Evolutionary conservation across 2,888 invertebrate genomes (phyloP).

Genomic region (Prosopocoilus inquinatus): DNA sequence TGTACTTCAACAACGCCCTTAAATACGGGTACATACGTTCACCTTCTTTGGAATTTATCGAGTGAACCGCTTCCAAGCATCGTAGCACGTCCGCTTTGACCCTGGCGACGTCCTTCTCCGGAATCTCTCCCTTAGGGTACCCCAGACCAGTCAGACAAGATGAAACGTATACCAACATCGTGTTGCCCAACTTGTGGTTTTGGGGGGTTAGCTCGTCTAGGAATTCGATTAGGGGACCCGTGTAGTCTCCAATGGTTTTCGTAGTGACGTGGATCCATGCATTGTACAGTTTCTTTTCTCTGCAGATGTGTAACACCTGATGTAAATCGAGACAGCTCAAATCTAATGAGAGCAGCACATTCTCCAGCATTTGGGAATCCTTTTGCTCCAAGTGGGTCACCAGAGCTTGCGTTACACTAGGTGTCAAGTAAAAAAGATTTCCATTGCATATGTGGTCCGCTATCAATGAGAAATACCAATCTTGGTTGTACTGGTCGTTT

Average conservation of each 20-base stretch:
- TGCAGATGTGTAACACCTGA: constrained; percentile 58
- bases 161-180: constrained; percentile 80
- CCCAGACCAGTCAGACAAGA: constrained; percentile 85
- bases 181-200: constrained; percentile 70
- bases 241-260: constrained; percentile 72
- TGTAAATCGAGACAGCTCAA: constrained; percentile 75
- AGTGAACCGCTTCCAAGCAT: constrained; percentile 68
- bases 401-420: constrained; percentile 69
- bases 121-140: constrained; percentile 75
- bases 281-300: constrained; percentile 64
- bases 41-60: constrained; percentile 58
- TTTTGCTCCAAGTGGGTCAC: constrained; percentile 64
- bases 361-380: constrained; percentile 63
- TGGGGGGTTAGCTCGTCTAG: constrained; percentile 55
- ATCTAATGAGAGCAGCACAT: constrained; percentile 69
- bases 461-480: constrained; percentile 64
- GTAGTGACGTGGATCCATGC: constrained; percentile 76
- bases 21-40: constrained; percentile 71
- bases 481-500: constrained; percentile 49
- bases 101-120: constrained; percentile 58
- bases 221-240: constrained; percentile 69
- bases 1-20: constrained; percentile 73
- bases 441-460: constrained; percentile 70
- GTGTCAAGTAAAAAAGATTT: constrained; percentile 61
- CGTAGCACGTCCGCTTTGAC: constrained; percentile 75